Evolutionary conservation across 1,140 invertebrate genomes (phyloP).

Genomic region (Drosophila sechellia): DNA sequence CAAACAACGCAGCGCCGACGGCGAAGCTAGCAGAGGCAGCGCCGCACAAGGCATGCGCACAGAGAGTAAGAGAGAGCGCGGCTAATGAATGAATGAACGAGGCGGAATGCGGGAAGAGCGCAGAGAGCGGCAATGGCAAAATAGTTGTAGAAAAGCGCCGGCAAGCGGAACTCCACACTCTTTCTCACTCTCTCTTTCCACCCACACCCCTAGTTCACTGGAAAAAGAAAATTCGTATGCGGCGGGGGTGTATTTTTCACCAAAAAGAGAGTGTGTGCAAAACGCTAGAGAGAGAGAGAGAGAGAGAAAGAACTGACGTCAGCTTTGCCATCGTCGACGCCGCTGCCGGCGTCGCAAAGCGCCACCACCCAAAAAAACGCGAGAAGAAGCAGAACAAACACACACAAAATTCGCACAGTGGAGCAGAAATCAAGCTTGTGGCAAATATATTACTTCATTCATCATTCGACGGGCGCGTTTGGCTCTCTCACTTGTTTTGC

Average conservation of each 20-base stretch:
- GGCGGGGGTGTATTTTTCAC: conserved; percentile 65
- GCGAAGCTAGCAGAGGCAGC: conserved; percentile 32
- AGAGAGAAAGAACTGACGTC: conserved; percentile 49
- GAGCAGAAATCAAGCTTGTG: conserved; percentile 43
- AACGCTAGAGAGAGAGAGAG: conserved; percentile 8
- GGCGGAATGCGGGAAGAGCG: conserved; percentile 39
- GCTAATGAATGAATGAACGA: conserved; percentile 62
- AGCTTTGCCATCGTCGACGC: conserved; percentile 30
- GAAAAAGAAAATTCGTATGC: conserved; percentile 54
- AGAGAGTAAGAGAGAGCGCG: conserved; percentile 11
- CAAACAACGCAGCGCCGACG: conserved; percentile 48
- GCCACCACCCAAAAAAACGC: conserved; percentile 69
- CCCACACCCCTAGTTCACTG: conserved; percentile 40
- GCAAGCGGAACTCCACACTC: conserved; percentile 39
- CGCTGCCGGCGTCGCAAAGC: conserved; percentile 37
- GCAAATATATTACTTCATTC: conserved; percentile 64
- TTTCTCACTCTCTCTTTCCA: conserved; percentile 21
- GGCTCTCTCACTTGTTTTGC: conserved; percentile 20
- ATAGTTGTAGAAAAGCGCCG: conserved; percentile 74
- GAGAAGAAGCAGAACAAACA: conserved; percentile 42
- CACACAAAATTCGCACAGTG: conserved; percentile 66
- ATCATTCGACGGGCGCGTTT: conserved; percentile 35
- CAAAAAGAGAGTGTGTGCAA: conserved; percentile 35
- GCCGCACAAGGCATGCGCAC: conserved; percentile 41
- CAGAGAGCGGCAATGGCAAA: conserved; percentile 41